These are phyloP conservation scores for Salarias fasciatus DNA, from an alignment of 2,797 vertebrate species.

Conservation along the genomic window DNA sequence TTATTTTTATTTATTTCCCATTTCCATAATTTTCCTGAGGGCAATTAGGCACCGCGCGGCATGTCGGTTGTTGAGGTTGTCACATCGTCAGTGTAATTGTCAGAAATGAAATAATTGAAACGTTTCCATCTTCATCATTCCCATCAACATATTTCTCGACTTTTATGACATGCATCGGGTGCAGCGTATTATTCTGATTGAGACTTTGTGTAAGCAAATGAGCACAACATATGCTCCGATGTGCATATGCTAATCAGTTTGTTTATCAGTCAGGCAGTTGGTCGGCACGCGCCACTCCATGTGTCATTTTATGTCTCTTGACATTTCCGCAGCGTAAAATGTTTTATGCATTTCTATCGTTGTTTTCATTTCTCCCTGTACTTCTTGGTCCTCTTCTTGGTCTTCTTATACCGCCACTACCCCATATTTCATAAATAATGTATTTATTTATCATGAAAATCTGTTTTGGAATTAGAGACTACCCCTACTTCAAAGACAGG, in stretches of 20 bases:
- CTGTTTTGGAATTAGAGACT: conserved; percentile 88
- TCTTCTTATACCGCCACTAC: conserved; percentile 62
- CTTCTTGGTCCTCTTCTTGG: conserved; percentile 63
- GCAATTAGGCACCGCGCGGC: conserved; percentile 68
- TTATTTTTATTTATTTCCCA: conserved; percentile 69
- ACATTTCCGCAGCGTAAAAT: conserved; percentile 83
- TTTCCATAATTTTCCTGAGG: conserved; percentile 76
- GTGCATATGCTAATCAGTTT: conserved; percentile 80
- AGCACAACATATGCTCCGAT: conserved; percentile 79
- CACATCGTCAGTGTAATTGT: conserved; percentile 76
- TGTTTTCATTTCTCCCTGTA: conserved; percentile 72
- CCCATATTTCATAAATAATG: conserved; percentile 86
- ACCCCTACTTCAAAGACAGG: conserved; percentile 87
- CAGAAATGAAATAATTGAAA: conserved; percentile 81
- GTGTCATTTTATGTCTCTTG: conserved; percentile 82
- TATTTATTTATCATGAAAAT: conserved; percentile 90
- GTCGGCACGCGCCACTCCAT: conserved; percentile 70
- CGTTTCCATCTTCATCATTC: conserved; percentile 78
- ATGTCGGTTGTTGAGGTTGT: conserved; percentile 64
- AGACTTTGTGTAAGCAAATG: conserved; percentile 83
- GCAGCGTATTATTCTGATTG: conserved; percentile 79
- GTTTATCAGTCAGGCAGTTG: conserved; percentile 77
- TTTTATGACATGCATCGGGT: conserved; percentile 69
- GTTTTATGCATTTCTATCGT: conserved; percentile 85
- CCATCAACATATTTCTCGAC: conserved; percentile 75